These are phyloP conservation scores for Delphinapterus leucas DNA, from an alignment of 2,113 vertebrate species.

Conservation along the genomic window DNA sequence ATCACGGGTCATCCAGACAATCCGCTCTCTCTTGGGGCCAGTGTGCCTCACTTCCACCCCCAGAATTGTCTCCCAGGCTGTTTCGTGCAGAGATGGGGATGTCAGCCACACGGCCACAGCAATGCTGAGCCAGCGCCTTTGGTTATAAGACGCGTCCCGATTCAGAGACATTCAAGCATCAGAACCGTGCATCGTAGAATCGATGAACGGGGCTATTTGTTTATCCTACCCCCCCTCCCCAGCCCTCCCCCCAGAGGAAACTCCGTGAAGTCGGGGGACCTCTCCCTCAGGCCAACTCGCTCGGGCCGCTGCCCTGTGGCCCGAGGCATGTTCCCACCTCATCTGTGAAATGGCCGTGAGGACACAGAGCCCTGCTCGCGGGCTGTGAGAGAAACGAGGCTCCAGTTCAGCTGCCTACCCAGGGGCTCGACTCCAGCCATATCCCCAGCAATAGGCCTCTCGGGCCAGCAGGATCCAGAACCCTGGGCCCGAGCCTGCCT, in stretches of 20 bases:
- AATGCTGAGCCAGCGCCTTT: rapidly evolving
- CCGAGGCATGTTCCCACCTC: background rate
- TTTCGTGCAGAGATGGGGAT: no score
- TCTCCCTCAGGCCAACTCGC: background rate
- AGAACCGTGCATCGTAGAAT: background rate
- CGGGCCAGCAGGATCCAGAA: background rate
- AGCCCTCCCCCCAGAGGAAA: background rate
- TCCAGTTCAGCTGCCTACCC: background rate
- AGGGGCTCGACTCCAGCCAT: no score
- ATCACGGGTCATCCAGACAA: background rate
- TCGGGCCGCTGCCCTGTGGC: background rate
- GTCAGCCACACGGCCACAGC: rapidly evolving
- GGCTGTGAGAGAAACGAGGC: background rate
- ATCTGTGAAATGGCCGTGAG: background rate
- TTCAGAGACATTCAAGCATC: background rate
- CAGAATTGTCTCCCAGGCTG: background rate
- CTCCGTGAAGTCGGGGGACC: background rate
- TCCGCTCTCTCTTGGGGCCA: no score
- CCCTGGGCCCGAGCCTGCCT: background rate
- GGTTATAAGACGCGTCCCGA: background rate
- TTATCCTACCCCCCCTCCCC: background rate
- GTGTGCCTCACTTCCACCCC: background rate
- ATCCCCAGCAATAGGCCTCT: background rate
- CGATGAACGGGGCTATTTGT: no score
- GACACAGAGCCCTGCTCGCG: background rate